Base-by-base conservation (phyloP, 2,888 invertebrate species). In the Cryptocheilus praepositus region DNA sequence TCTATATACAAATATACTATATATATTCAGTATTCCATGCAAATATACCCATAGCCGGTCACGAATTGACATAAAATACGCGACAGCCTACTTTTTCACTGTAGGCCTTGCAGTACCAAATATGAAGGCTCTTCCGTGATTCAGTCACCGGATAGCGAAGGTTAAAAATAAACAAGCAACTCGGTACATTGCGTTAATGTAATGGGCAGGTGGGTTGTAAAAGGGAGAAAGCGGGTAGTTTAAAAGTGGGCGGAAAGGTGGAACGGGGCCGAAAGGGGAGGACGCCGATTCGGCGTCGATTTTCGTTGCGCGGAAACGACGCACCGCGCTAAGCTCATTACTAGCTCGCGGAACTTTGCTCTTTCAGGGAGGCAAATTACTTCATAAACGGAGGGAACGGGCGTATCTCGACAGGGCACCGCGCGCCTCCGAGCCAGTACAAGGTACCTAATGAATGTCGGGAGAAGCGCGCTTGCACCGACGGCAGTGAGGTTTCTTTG, bases 391-490 rank as follows among this genome's bases (percentile, higher is more conserved):
- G 64, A 57, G 59, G 55, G 67, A 74, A 55, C 54, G 72, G 53
- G 74, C 69, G 69, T 73, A 75, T 73, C 71, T 74, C 70, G 64
- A 60, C 69, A 62, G 71, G 62, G 67, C 67, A 65, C 63, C 64
- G 76, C 59, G 71, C 15, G 49, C 49, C 49, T 49, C 16, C 63
- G 71, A 61, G 57, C 67, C 60, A 64, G 64, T 70, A 77, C 74
- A 74, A 72, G 75, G 71, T 73, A 70, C 72, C 79, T 80, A 77
- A 80, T 76, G 79, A 81, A 77, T 76, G 80, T 74, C 71, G 68
- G 68, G 45, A 66, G 58, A 64, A 67, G 61, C 53, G 53, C 53
- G 61, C 53, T 53, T 45, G 61, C 64, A 59, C 55, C 22, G 28
- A 18, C 21, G 49, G n/a, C 36, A 46, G 61, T 51, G 44, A 61